These are phyloP conservation scores for Artibeus jamaicensis DNA, from an alignment of 2,797 vertebrate species.

Conservation along the genomic window DNA sequence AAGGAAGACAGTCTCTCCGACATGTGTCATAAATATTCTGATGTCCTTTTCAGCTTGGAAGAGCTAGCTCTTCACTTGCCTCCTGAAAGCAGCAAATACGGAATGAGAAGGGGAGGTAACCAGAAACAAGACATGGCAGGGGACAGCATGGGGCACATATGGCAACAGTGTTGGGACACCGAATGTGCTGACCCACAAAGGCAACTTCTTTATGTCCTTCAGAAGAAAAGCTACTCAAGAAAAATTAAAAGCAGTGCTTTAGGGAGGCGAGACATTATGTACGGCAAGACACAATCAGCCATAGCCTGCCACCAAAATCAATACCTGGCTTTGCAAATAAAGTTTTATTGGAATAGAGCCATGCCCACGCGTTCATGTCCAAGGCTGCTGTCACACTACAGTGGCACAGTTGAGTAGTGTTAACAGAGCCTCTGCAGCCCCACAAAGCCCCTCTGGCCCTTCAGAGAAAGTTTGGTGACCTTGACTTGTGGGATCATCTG, in stretches of 20 bases:
- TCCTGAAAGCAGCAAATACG: not conserved
- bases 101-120: not conserved
- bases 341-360: not conserved
- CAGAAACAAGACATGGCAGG: not conserved
- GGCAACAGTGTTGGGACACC: too few species aligned
- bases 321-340: not conserved
- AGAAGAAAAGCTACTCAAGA: not conserved
- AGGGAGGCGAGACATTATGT: not conserved
- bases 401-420: not conserved
- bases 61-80: not conserved
- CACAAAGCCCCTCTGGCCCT: not conserved
- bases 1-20: not conserved
- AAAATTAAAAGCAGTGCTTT: not conserved
- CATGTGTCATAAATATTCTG: not conserved
- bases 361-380: not conserved
- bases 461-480: not conserved
- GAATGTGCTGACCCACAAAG: not conserved
- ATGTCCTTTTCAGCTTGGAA: not conserved
- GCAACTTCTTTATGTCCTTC: not conserved
- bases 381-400: too few species aligned
- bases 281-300: not conserved
- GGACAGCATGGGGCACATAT: accelerated
- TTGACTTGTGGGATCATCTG: not conserved
- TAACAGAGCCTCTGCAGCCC: not conserved
- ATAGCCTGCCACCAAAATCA: too few species aligned